phyloP scores from a whole-genome alignment of 2,797 vertebrate species.

The Melanotaenia nigrans region DNA sequence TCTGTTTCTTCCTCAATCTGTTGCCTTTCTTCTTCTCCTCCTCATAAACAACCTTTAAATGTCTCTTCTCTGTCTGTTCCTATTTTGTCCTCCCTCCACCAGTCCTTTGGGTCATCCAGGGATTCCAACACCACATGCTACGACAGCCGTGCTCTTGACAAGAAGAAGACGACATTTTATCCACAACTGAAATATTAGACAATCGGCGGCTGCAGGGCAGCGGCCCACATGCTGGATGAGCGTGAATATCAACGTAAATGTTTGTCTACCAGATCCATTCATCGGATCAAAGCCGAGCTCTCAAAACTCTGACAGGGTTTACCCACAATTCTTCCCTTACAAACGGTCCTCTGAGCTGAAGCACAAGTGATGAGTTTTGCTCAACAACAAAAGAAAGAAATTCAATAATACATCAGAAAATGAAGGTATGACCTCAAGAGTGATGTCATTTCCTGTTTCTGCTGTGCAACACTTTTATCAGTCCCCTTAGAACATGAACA shows the following conservation, averaged over 20 bases:
- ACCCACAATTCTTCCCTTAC: not conserved
- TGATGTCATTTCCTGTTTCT: no score
- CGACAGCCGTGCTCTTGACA: slow-evolving; percentile 59
- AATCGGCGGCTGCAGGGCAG: slow-evolving; percentile 14
- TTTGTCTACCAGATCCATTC: slow-evolving; percentile 16
- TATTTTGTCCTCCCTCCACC: not conserved
- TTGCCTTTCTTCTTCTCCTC: not conserved
- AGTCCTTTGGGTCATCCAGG: slow-evolving; percentile 25
- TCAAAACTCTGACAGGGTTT: slow-evolving; percentile 14
- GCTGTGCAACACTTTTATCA: no score
- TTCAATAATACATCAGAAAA: no score
- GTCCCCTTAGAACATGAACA: no score
- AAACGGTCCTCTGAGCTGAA: not conserved
- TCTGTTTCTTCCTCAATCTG: not conserved
- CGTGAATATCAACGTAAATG: slow-evolving; percentile 3
- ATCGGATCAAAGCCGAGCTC: slow-evolving; percentile 26
- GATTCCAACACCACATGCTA: slow-evolving; percentile 50
- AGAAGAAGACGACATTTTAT: slow-evolving; percentile 34
- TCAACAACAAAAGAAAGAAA: no score
- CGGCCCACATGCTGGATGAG: slow-evolving; percentile 14
- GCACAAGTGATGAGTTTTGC: no score
- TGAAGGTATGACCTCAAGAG: no score
- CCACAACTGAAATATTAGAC: slow-evolving; percentile 50
- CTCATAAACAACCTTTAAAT: not conserved
- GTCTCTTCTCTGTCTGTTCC: slow-evolving; percentile 2